phyloP scores from a whole-genome alignment of 1,140 invertebrate species.

The Scylla paramamosain region DNA sequence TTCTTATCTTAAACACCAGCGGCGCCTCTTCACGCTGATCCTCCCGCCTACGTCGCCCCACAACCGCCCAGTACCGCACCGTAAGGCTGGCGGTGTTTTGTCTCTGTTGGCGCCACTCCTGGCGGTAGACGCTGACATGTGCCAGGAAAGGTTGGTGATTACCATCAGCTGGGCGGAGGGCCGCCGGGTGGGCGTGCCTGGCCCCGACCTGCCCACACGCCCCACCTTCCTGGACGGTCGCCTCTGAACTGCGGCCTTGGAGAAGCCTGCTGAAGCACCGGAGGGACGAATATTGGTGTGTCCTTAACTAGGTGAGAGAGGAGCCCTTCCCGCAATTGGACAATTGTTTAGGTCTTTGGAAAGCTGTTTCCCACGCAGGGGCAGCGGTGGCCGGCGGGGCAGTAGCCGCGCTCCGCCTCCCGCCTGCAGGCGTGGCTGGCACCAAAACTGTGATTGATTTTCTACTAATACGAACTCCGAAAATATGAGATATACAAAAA shows the following conservation, averaged over 20 bases:
- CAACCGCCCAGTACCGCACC: not conserved
- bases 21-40: not conserved
- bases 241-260: not conserved
- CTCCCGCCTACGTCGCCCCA: not conserved
- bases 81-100: not conserved
- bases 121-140: not conserved
- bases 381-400: not conserved
- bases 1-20: not conserved
- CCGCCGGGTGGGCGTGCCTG: not conserved
- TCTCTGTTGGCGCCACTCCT: not conserved
- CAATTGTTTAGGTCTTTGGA: conserved; percentile 2
- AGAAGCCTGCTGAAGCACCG: not conserved
- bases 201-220: not conserved
- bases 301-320: not conserved
- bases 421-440: conserved; percentile 55
- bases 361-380: not conserved
- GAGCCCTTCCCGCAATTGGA: not conserved
- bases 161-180: not conserved
- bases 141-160: conserved; percentile 28
- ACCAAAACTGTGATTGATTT: conserved; percentile 74
- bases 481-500: conserved; percentile 58
- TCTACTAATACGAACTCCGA: conserved; percentile 66
- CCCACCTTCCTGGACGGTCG: not conserved
- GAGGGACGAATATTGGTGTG: not conserved
- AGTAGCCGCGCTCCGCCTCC: not conserved